Base-by-base conservation (phyloP, 1,140 invertebrate genomes). In the Cataglyphis hispanica region DNA sequence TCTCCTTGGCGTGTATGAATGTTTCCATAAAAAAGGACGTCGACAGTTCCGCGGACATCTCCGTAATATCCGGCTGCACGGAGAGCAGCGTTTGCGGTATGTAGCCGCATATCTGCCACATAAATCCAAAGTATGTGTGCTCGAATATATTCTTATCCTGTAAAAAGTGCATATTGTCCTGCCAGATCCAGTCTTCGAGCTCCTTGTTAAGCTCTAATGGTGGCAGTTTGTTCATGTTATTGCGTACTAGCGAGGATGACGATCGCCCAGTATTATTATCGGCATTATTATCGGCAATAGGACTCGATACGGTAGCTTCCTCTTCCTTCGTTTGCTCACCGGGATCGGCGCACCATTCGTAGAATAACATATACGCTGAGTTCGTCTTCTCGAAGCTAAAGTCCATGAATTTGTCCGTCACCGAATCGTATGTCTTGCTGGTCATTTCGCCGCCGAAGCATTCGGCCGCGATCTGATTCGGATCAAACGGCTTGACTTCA, bases 361-460 rank as follows among this genome's bases (percentile, higher is more conserved):
- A 99, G 93, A 99, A 99, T 64, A 99, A 93, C 99, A 99, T 99
- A 92, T 99, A 99, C 0, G 99, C 99, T 92, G 98, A 99, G 93
- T 99, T 99, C 0, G 98, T 99, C 95, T 99, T 99, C 93, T 99
- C 98, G 94, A 99, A 99, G 88, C 98, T 98, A 91, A 99, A 98
- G 92, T 99, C 98, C 97, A 99, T 98, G 92, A 99, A 99, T 92
- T 99, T 99, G 90, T 99, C 98, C 0, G 98, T 99, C 2, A 98
- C 98, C 0, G 98, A 98, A 93, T 99, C 98, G 92, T 99, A 99
- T 0, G 98, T 99, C 96, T 99, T 99, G 91, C 98, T 99, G 2
- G 98, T 99, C 98, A 99, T 99, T 95, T 99, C 98, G 8, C 99
- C 99, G 1, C 99, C 99, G 95, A 99, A 99, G 94, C 98, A 99